phyloP scores from a whole-genome alignment of 1,140 invertebrate species.

The Brachionus rotundiformis region DNA sequence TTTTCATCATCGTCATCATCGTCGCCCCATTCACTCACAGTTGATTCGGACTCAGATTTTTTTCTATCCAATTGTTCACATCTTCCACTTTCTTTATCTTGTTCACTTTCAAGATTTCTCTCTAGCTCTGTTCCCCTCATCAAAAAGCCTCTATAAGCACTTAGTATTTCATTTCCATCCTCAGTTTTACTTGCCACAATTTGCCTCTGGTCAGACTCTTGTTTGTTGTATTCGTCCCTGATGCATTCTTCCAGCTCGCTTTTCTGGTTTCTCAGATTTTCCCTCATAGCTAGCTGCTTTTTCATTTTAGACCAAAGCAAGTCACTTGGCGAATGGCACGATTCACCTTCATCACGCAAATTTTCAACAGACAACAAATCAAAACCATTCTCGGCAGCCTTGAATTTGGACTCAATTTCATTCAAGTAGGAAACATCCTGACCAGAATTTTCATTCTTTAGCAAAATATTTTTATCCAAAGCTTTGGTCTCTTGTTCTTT shows the following conservation, averaged over 20 bases:
- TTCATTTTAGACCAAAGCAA: slow-evolving; percentile 32
- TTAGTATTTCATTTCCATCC: slow-evolving; percentile 2
- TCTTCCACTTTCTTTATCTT: neutral
- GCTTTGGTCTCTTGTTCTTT: slow-evolving; percentile 17
- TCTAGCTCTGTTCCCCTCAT: neutral
- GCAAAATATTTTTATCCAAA: neutral
- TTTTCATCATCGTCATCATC: neutral
- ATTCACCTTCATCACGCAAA: neutral
- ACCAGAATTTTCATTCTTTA: neutral
- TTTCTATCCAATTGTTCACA: neutral
- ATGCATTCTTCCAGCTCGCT: slow-evolving; percentile 26
- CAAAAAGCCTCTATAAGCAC: slow-evolving; percentile 29
- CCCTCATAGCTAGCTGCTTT: slow-evolving; percentile 28
- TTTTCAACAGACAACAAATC: slow-evolving; percentile 11
- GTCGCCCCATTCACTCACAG: neutral
- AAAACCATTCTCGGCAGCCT: slow-evolving; percentile 24
- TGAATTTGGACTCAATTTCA: slow-evolving; percentile 32
- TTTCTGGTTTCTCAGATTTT: slow-evolving; percentile 29
- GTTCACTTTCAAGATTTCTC: neutral
- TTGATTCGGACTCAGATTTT: neutral
- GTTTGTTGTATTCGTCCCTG: neutral
- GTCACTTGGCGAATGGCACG: slow-evolving; percentile 27
- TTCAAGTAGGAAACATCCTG: slow-evolving; percentile 1
- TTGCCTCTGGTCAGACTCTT: neutral
- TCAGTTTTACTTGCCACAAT: neutral